A percentile compares a stretch with the other conserved stretches of the same genome.
phyloP scores from a whole-genome alignment of 2,797 vertebrate genomes.

The Aeoliscus strigatus region DNA sequence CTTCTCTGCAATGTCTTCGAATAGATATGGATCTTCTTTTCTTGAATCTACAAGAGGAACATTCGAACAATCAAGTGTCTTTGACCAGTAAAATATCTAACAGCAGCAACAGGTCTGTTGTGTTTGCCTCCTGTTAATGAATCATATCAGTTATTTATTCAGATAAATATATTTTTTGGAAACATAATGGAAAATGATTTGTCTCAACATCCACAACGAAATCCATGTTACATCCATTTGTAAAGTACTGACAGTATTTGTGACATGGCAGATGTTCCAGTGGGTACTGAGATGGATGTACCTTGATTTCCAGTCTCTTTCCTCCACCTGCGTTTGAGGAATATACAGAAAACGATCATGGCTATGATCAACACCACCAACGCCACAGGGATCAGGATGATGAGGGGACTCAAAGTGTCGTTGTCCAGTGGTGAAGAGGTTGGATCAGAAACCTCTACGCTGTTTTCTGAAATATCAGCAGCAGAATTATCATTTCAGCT shows the following conservation, averaged over 20 bases:
- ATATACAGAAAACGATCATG: conserved; percentile 40
- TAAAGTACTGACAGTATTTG: too few relatives aligned
- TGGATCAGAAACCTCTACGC: rapidly evolving
- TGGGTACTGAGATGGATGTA: conserved; percentile 17
- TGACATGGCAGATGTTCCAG: too few relatives aligned
- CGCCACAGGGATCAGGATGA: conserved; percentile 56
- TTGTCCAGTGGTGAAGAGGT: rapidly evolving
- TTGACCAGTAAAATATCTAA: too few relatives aligned
- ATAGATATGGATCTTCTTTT: conserved; percentile 66
- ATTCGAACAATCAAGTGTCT: background rate
- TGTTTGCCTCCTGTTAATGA: too few relatives aligned
- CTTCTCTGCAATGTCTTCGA: conserved; percentile 61
- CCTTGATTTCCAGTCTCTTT: conserved; percentile 26
- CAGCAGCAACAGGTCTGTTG: too few relatives aligned
- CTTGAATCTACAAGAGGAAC: conserved; percentile 38
- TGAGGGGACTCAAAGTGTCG: background rate
- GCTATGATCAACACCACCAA: conserved; percentile 49
- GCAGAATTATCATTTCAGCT: background rate
- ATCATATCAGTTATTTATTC: too few relatives aligned
- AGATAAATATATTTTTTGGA: too few relatives aligned
- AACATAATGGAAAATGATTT: too few relatives aligned
- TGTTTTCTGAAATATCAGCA: rapidly evolving
- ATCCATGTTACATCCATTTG: background rate
- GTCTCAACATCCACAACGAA: background rate
- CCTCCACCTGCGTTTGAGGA: conserved; percentile 40